Conservation (phyloP, 2,797 vertebrate species). For the Octomys mimax region DNA sequence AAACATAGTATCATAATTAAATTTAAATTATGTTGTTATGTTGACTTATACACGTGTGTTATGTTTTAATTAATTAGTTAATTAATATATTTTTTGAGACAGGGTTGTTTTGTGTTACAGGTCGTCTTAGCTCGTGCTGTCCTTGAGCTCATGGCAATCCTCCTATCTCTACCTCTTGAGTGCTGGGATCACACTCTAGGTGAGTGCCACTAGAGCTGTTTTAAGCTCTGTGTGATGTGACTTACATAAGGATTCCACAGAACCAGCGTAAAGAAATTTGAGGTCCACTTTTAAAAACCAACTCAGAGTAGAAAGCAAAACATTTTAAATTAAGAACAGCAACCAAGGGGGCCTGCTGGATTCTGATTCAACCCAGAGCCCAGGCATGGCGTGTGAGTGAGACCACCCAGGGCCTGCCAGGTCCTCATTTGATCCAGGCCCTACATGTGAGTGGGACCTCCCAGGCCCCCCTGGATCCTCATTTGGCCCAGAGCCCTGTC, state of each 20-base stretch:
- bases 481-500: too few relatives aligned
- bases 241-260: not conserved
- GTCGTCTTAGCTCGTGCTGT: not conserved
- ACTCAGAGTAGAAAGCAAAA: slow-evolving; percentile 38
- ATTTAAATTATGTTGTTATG: not conserved
- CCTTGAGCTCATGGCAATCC: not conserved
- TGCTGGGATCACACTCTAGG: not conserved
- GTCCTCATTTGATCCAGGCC: too few relatives aligned
- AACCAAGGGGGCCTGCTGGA: not conserved
- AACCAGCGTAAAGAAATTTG: slow-evolving; percentile 7
- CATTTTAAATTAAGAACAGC: slow-evolving; percentile 9
- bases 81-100: not conserved
- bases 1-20: slow-evolving; percentile 21
- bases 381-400: too few relatives aligned
- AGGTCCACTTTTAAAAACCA: slow-evolving; percentile 22
- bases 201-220: not conserved
- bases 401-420: too few relatives aligned
- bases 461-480: too few relatives aligned
- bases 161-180: not conserved
- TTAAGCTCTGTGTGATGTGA: slow-evolving; percentile 15
- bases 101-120: not conserved
- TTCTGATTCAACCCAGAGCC: too few relatives aligned
- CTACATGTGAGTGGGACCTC: too few relatives aligned
- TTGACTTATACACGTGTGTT: not conserved
- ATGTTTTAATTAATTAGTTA: not conserved